Base-by-base conservation (phyloP, 2,113 vertebrate species). In the Odobenus rosmarus region DNA sequence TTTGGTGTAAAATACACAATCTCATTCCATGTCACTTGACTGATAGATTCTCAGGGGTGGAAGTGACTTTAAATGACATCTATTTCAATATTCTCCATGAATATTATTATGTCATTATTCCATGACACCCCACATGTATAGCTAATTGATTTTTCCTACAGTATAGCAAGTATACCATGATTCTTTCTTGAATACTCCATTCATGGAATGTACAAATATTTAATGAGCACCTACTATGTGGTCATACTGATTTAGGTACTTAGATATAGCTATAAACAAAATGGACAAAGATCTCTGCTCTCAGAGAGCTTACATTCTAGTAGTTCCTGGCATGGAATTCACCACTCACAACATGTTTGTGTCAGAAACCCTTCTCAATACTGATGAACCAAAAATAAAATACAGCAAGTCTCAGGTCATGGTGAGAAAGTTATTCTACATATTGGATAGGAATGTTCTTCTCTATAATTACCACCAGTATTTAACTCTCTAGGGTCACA, bases 381-480 rank as follows among this genome's bases (percentile, higher is more conserved):
- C 42, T n/a, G 46, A 92, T 39, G 84, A 82, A 83, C 33, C 33
- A 53, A 79, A 96, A 85, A 62, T 51, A 72, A 96, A 92, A 89
- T 31, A 86, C 13, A 84, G 26, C 19, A 87, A 81, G 23, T 90
- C 51, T 57, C 51, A 76, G 57, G 84, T 87, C 62, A 77, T 15
- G 69, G 10, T 90, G 83, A 87, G 39, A 93, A 62, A 90, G 11
- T 46, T 28, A 72, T 39, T 59, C 11, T 82, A 33, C 15, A 84
- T 69, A 31, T 28, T 36, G 46, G 86, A 85, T 53, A 39, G 11
- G 26, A 67, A 80, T 36, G 72, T 76, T 49, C 19, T 33, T 49
- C 12, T 33, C 24, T 92, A 24, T 71, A 49, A 49, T 88, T 84
- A 57, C 23, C 31, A 89, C 5, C 13, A 79, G 42, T 23, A 3